Evolutionary conservation across 2,113 vertebrate genomes (phyloP).

Genomic region (Sturnus vulgaris): DNA sequence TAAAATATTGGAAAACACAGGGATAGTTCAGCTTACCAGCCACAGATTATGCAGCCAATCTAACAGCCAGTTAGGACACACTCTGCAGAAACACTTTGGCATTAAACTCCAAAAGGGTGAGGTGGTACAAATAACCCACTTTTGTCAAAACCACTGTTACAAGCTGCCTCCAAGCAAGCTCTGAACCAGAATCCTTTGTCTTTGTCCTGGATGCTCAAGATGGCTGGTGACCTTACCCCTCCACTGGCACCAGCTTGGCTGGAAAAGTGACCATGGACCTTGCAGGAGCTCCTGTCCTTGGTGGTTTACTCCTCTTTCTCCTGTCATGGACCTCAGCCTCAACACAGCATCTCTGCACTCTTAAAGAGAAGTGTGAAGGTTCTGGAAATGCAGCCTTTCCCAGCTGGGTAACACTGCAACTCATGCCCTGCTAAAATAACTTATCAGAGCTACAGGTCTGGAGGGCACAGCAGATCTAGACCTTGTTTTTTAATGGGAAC

Average conservation of each 20-base stretch:
- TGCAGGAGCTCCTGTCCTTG: neutral
- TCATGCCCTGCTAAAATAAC: neutral
- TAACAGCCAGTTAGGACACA: neutral
- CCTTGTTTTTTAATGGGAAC: neutral
- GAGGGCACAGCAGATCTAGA: neutral
- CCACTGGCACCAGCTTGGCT: neutral
- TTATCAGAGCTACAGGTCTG: neutral
- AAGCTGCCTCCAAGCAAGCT: neutral
- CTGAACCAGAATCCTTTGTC: neutral
- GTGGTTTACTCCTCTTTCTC: neutral
- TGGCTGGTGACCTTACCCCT: neutral
- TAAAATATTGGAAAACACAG: neutral
- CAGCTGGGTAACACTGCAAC: neutral
- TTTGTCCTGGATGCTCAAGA: neutral
- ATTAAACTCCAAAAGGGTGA: neutral
- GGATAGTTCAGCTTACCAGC: neutral
- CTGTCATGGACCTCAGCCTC: neutral
- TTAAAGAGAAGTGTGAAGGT: neutral
- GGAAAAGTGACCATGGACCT: neutral
- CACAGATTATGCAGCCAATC: neutral
- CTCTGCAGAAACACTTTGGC: neutral
- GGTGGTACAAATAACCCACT: neutral
- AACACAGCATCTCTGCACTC: neutral
- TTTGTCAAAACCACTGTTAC: neutral
- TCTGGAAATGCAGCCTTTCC: neutral